These are phyloP conservation scores for Battus philenor DNA, from an alignment of 1,140 invertebrate genomes.

Conservation along the genomic window DNA sequence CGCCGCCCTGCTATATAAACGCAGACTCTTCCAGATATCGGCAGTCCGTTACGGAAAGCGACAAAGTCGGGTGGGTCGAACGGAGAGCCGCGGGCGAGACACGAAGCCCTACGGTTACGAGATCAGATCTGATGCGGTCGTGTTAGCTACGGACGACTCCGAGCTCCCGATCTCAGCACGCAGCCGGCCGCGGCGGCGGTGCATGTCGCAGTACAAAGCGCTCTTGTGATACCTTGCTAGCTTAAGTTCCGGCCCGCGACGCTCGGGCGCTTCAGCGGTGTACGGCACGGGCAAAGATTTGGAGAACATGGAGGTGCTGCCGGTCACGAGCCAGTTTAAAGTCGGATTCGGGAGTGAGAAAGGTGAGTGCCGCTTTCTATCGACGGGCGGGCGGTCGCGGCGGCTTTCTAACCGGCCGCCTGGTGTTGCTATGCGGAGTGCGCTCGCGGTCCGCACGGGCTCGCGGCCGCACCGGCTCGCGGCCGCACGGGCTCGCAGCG, in stretches of 20 bases:
- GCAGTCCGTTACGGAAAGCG: slow-evolving; percentile 68
- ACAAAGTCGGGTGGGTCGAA: slow-evolving; percentile 65
- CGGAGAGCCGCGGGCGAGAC: slow-evolving; percentile 57
- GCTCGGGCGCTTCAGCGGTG: slow-evolving; percentile 65
- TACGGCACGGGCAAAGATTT: slow-evolving; percentile 76
- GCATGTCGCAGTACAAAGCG: slow-evolving; percentile 63
- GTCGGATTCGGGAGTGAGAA: slow-evolving; percentile 75
- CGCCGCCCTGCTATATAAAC: slow-evolving; percentile 56
- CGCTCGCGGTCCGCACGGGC: slow-evolving; percentile 24
- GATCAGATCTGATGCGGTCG: slow-evolving; percentile 72
- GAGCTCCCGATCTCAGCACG: slow-evolving; percentile 66
- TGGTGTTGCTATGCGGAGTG: slow-evolving; percentile 69
- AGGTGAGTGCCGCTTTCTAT: slow-evolving; percentile 73
- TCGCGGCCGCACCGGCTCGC: slow-evolving; percentile 28
- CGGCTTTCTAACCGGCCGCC: slow-evolving; percentile 59
- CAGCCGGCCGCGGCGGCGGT: slow-evolving; percentile 50
- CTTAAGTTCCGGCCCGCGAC: slow-evolving; percentile 65
- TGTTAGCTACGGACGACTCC: slow-evolving; percentile 58
- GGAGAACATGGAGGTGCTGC: slow-evolving; percentile 76
- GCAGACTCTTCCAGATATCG: slow-evolving; percentile 34
- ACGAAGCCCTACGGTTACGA: slow-evolving; percentile 70
- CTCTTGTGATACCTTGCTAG: slow-evolving; percentile 76
- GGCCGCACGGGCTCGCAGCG: background rate
- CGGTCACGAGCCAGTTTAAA: slow-evolving; percentile 74
- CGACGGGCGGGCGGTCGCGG: slow-evolving; percentile 41